Base-by-base conservation (phyloP, 2,888 invertebrate genomes). In the Acanthacorydalis orientalis region DNA sequence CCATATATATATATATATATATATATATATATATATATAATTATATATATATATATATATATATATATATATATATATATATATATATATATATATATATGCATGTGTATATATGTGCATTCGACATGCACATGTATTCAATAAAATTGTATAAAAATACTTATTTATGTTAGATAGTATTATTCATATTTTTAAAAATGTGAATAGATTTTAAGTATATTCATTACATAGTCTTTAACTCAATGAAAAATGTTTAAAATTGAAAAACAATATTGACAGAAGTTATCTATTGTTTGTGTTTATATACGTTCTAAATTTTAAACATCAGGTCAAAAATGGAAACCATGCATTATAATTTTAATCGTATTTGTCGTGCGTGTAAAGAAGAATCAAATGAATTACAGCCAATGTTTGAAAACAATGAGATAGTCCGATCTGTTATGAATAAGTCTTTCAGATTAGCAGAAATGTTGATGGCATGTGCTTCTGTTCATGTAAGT, bases 381-480 rank as follows among this genome's bases (percentile, higher is more conserved):
- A 43, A 47, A 49, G 47, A 47, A 31, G 50, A 50, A 47, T 38
- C 43, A 4, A 46, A 44, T 15, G 12, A 35, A 33, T 49, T 50
- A 43, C 41, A 49, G 31, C 49, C 50, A 31, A 44, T 51, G 8
- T 51, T 40, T 31, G 23, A 42, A 47, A 16, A 15, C 14, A 37
- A 49, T 47, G 41, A 38, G 16, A 23, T 23, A 23, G 23, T 23
- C 6, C 12, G 34, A 32, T 31, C 35, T 15, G 46, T 37, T n/a
- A 37, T 12, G 37, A 37, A 49, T 41, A 33, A 42, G 38, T 37
- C n/a, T 16, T 12, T 23, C 7, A 38, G 9, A 57, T 61, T 67
- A 60, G 64, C 66, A 62, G 65, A 65, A 63, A 68, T 68, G 68
- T 63, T 68, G 62, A 65, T 67, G 64, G 65, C 64, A 56, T 66